These are phyloP conservation scores for Tinamus guttatus DNA, from an alignment of 2,113 vertebrate genomes.

Conservation along the genomic window DNA sequence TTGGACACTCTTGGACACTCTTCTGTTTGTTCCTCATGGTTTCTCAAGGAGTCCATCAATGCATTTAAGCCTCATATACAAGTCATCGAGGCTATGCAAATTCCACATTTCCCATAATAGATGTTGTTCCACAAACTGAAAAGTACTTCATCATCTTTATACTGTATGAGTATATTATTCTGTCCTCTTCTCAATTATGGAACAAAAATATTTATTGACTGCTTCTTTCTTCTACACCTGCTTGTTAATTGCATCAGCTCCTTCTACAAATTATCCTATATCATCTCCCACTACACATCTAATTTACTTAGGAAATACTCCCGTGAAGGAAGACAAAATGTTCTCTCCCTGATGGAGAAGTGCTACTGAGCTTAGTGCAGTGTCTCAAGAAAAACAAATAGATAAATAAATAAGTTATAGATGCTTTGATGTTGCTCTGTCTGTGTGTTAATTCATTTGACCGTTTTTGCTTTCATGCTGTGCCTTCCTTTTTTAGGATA, in stretches of 20 bases:
- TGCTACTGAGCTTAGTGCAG: not conserved
- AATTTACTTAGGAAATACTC: not conserved
- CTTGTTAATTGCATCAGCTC: not conserved
- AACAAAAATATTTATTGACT: conserved; percentile 32
- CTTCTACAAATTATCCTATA: not conserved
- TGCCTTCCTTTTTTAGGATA: not conserved
- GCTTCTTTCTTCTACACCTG: not conserved
- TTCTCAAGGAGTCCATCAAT: not conserved
- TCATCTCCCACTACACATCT: not conserved
- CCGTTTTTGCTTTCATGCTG: not conserved
- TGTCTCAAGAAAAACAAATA: not conserved
- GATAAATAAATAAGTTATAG: not conserved
- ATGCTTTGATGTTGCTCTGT: not conserved
- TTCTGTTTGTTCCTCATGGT: not conserved
- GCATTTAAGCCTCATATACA: not conserved
- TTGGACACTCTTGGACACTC: not conserved
- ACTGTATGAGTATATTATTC: not conserved
- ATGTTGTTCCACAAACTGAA: not conserved
- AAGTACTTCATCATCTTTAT: not conserved
- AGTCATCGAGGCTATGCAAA: not conserved
- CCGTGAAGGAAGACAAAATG: not conserved
- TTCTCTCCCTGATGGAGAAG: not conserved
- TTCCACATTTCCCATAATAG: not conserved
- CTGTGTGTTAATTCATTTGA: not conserved
- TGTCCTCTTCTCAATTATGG: not conserved